Evolutionary conservation across 2,888 invertebrate species (phyloP).

Genomic region (Epistrophella euchroma): DNA sequence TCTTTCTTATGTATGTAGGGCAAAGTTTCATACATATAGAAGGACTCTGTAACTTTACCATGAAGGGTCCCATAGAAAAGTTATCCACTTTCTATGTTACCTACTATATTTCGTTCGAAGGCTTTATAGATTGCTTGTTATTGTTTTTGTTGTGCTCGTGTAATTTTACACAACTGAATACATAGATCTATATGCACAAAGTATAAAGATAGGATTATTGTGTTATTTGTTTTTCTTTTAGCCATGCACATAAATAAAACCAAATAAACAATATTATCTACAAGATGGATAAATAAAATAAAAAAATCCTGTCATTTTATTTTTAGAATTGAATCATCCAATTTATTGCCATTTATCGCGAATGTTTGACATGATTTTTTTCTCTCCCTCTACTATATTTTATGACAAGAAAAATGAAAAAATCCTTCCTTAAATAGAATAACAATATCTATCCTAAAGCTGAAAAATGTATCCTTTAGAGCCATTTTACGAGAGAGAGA

Average conservation of each 20-base stretch:
- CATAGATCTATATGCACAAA: not conserved
- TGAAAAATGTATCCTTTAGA: slow-evolving; percentile 30
- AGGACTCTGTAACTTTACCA: not conserved
- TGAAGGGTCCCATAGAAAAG: slow-evolving; percentile 6
- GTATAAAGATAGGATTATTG: slow-evolving; percentile 8
- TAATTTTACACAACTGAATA: slow-evolving; percentile 23
- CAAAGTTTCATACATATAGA: slow-evolving; percentile 16
- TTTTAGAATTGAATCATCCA: slow-evolving; percentile 53
- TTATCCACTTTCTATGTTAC: slow-evolving; percentile 6
- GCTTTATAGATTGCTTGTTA: not conserved
- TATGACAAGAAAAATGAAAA: not conserved
- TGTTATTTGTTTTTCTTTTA: slow-evolving; percentile 31
- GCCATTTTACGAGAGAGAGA: slow-evolving; percentile 6
- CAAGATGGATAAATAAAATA: not conserved
- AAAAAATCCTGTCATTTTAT: slow-evolving; percentile 17
- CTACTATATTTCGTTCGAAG: not conserved
- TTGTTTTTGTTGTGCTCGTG: not conserved
- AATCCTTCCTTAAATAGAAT: slow-evolving; percentile 24
- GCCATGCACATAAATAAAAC: not conserved
- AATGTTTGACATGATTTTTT: slow-evolving; percentile 43
- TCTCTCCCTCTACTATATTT: not conserved
- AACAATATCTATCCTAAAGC: slow-evolving; percentile 38
- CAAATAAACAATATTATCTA: slow-evolving; percentile 28
- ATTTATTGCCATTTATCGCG: slow-evolving; percentile 65
- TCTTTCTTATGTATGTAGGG: slow-evolving; percentile 6